Evolutionary conservation across 53 echinoderm and acorn worm genomes (phyloP), one percentile per base, ranked within the genome.

Genomic region (Zoroaster sp.): DNA sequence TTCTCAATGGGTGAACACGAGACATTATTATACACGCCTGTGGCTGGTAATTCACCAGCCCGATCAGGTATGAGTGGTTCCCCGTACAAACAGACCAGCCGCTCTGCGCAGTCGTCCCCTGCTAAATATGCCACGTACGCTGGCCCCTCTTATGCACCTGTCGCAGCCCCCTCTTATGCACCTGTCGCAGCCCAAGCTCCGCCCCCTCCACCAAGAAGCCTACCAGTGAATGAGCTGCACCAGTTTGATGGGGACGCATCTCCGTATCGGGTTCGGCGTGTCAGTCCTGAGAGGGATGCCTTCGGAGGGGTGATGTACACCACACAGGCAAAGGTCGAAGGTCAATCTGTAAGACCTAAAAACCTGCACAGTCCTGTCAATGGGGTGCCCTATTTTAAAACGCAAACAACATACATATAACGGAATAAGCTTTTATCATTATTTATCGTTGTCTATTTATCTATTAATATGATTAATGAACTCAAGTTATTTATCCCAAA

Each of bases 371-470:
- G 94, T 70, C 94, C 94, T 18, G 87, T 94, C 73, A 94, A 91
- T 21, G 94, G 94, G 11, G 94, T 94, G 39, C 94, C 91, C 44
- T 91, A 94, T 72, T 94, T 89, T 41, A 83, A 91, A 71, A 88
- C 94, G 28, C 88, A 88, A 66, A 91, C 91, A 43, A 94, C 94
- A 0, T 91, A 88, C 59, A 91, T 94, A 66, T 94, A 81, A 90
- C 10, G 17, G 1, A 83, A 20, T 36, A 34, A 69, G 47, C 23
- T 37, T 38, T 4, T 33, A 28, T 70, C 31, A 45, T 38, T 66
- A 71, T 69, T 44, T 81, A 39, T 17, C 70, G 23, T 25, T 66
- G 17, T 70, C 63, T 63, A 33, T 79, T 20, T 79, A 79, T 79
- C 54, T 63, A 63, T 79, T 54, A 21, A 21, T n/a, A 20, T 40